Evolutionary conservation across 2,113 vertebrate genomes (phyloP).

Genomic region (Calyptomena viridis): DNA sequence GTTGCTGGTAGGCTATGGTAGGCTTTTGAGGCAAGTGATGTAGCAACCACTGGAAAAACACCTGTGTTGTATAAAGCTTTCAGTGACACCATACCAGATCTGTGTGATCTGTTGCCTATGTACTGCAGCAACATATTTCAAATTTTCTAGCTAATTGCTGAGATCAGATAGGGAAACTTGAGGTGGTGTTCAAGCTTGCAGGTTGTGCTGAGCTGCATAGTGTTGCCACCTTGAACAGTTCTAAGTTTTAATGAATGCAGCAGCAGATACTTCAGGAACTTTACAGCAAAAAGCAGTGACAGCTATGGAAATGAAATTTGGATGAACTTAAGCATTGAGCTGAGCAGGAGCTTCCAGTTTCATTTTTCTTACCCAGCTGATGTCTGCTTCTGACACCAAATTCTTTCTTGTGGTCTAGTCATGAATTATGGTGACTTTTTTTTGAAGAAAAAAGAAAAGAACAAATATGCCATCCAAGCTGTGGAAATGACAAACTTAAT

Average conservation of each 20-base stretch:
- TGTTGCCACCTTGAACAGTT: not conserved
- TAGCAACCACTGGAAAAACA: not conserved
- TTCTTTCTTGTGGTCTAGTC: not conserved
- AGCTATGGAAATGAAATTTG: not conserved
- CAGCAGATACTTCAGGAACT: not conserved
- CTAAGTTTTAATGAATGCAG: not conserved
- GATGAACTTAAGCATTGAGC: not conserved
- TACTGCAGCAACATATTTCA: not conserved
- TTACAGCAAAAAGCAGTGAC: not conserved
- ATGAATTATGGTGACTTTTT: not conserved
- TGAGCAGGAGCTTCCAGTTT: not conserved
- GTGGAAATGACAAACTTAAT: not conserved
- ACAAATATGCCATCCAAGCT: not conserved
- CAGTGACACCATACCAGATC: not conserved
- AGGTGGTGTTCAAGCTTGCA: not conserved
- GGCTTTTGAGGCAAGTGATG: not conserved
- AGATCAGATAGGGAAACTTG: not conserved
- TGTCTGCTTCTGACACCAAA: not conserved
- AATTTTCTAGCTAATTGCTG: not conserved
- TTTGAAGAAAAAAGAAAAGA: not conserved
- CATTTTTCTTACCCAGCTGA: not conserved
- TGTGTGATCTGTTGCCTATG: not conserved
- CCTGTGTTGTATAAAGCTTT: not conserved
- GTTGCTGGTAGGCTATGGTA: not conserved
- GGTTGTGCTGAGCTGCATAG: not conserved